Evolutionary conservation across 2,113 vertebrate genomes (phyloP), one percentile per base, ranked within the genome.

Genomic region (Anoplopoma fimbria): DNA sequence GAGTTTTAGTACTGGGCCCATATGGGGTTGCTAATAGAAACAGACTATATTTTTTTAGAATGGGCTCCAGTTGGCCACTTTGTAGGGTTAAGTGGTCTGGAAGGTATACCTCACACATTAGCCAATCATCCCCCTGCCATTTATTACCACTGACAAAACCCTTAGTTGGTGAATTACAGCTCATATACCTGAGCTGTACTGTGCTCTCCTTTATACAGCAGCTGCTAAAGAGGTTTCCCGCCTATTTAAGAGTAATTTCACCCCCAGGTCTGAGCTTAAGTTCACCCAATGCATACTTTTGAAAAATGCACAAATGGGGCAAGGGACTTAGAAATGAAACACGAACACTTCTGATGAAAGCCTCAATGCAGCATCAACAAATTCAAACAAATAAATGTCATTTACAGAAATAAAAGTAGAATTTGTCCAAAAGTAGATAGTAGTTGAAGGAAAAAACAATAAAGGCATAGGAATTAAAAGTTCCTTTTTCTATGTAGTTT

Each of bases 71-170:
- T 85, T 53, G 49, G 53, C 34, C 51, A 77, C 60, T 88, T 62
- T 84, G 74, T 58, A 38, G 53, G 14, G 38, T 25, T 78, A 67
- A 83, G 62, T 84, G 82, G 77, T 79, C 75, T 53, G 0, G 34
- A 63, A 77, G 84, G 88, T 79, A 80, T 69, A 74, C 61, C 55
- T 72, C 51, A 62, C 51, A 75, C 63, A 88, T 82, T 83, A 86
- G 33, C 69, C 47, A 58, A 71, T 75, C 23, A 51, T 75, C 68
- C 70, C 70, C 14, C 21, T 71, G 71, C 68, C 72, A 75, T 90
- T 85, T 81, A 53, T 91, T 86, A 80, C 64, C 70, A 19, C 65
- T 62, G 86, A 91, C 84, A 89, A 84, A 42, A 79, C 34, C 49
- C n/a, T 51, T 73, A 88, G 74, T 83, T 57, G 21, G 27, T 77